Evolutionary conservation across 2,888 invertebrate genomes (phyloP).

Genomic region (Argyresthia goedartella): DNA sequence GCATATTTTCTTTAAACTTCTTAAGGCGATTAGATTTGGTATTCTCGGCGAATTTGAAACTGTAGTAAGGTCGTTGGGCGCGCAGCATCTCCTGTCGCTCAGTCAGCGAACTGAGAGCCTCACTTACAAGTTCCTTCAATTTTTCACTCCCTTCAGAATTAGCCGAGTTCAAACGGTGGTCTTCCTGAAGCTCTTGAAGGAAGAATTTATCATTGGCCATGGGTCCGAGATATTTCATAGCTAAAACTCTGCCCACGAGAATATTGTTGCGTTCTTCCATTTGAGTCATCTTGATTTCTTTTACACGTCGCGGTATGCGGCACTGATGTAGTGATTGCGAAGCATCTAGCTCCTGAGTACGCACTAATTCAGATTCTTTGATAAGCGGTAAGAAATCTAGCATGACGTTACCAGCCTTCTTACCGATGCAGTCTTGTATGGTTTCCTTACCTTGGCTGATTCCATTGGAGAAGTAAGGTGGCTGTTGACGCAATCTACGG

Average conservation of each 20-base stretch:
- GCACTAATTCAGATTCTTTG: slow-evolving; percentile 36
- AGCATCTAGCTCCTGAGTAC: slow-evolving; percentile 28
- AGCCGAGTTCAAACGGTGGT: slow-evolving; percentile 45
- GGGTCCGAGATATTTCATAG: slow-evolving; percentile 60
- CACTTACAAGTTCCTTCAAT: slow-evolving; percentile 31
- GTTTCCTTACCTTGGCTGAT: slow-evolving; percentile 59
- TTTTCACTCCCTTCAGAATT: slow-evolving; percentile 41
- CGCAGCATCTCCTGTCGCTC: slow-evolving; percentile 58
- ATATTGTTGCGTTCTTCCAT: slow-evolving; percentile 48
- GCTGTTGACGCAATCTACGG: slow-evolving; percentile 36
- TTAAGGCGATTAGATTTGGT: slow-evolving; percentile 51
- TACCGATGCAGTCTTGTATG: slow-evolving; percentile 58
- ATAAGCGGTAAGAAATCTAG: slow-evolving; percentile 53
- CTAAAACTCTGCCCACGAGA: slow-evolving; percentile 50
- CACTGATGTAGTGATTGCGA: slow-evolving; percentile 34
- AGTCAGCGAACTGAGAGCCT: slow-evolving; percentile 42
- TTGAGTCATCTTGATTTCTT: slow-evolving; percentile 46
- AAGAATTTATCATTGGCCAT: slow-evolving; percentile 65
- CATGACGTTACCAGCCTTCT: slow-evolving; percentile 54
- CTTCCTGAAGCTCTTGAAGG: slow-evolving; percentile 39
- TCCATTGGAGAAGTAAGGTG: slow-evolving; percentile 58
- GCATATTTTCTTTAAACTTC: slow-evolving; percentile 41
- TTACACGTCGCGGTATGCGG: slow-evolving; percentile 43
- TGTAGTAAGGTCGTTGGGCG: slow-evolving; percentile 55
- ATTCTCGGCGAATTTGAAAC: slow-evolving; percentile 51